Conservation (phyloP, 2,113 vertebrate genomes). For the Chloropsis hardwickii region DNA sequence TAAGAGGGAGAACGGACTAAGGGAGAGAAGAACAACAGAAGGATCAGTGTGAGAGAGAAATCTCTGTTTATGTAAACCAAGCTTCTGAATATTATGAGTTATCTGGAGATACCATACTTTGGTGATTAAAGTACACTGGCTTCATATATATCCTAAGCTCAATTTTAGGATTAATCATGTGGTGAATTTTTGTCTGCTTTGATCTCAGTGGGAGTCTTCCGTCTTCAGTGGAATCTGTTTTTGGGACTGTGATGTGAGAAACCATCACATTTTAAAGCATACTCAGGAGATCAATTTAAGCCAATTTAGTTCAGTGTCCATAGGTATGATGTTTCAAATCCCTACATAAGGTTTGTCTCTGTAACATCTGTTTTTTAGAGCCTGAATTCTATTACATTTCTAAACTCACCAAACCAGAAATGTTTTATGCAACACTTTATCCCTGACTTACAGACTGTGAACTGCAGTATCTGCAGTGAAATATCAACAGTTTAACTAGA, state of each 20-base stretch:
- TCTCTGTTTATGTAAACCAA: not conserved
- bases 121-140: not conserved
- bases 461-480: not conserved
- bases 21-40: not conserved
- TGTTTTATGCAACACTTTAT: not conserved
- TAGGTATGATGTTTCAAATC: not conserved
- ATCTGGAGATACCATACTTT: not conserved
- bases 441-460: not conserved
- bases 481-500: not conserved
- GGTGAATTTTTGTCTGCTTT: not conserved
- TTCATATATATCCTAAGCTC: not conserved
- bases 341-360: not conserved
- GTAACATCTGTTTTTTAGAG: not conserved
- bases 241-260: not conserved
- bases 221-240: not conserved
- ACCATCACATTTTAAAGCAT: not conserved
- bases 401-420: not conserved
- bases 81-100: not conserved
- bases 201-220: not conserved
- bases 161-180: not conserved
- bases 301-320: not conserved
- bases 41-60: not conserved
- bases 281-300: not conserved
- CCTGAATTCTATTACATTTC: not conserved
- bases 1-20: not conserved